Percentiles rank a stretch among this genome's conserved stretches.
Conservation (phyloP, 2,888 invertebrate genomes). For the Drosophila incognita region DNA sequence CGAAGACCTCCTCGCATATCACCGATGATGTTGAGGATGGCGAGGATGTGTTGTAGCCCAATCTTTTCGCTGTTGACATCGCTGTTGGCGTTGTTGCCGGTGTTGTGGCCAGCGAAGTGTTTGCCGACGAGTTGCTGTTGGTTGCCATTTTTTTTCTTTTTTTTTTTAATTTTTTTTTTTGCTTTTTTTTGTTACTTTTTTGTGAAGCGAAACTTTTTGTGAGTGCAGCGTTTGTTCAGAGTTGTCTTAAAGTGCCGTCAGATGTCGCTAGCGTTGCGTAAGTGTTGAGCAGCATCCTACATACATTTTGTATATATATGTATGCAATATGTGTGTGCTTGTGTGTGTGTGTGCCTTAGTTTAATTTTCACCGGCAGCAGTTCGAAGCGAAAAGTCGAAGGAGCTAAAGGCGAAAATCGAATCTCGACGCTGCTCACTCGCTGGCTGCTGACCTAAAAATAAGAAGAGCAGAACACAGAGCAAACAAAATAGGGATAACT, state of each 20-base stretch:
- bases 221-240: conserved; percentile 5
- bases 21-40: conserved; percentile 84
- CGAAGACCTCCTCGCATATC: conserved; percentile 93
- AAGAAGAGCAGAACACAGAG: conserved; percentile 17
- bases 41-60: conserved; percentile 67
- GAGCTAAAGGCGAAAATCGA: conserved; percentile 52
- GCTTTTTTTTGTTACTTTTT: neutral
- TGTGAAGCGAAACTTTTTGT: neutral
- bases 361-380: conserved; percentile 36
- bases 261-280: conserved; percentile 58
- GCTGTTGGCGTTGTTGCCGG: conserved; percentile 60
- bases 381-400: conserved; percentile 25
- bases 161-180: neutral
- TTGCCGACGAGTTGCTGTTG: conserved; percentile 55
- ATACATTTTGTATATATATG: conserved; percentile 1
- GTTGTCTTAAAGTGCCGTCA: conserved; percentile 33
- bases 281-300: conserved; percentile 40
- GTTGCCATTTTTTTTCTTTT: conserved; percentile 37
- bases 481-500: conserved; percentile 28
- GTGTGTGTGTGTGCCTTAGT: conserved; percentile 10
- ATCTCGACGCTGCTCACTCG: conserved; percentile 34
- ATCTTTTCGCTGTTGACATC: conserved; percentile 60
- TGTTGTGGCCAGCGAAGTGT: conserved; percentile 60
- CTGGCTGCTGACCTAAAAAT: conserved; percentile 51
- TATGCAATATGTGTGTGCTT: neutral